Evolutionary conservation across 2,888 invertebrate species (phyloP), one percentile per base, ranked within the genome.

Genomic region (Meandrusa payeni): DNA sequence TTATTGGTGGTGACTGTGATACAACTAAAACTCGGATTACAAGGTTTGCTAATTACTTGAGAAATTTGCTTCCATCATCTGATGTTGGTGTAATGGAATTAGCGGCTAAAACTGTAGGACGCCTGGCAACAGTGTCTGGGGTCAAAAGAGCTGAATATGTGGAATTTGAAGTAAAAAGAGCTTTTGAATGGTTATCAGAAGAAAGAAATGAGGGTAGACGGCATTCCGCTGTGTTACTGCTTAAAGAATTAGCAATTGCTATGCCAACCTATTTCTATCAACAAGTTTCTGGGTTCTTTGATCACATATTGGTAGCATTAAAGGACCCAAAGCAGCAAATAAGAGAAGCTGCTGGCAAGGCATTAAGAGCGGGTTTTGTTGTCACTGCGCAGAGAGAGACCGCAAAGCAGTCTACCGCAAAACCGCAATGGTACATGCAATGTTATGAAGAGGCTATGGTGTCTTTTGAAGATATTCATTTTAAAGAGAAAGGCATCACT

Each of bases 181-280:
- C 98, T 1, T 95, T 97, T 71, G 99, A 99, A 73, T 98, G 97
- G 97, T 88, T 99, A 2, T 93, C 94, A 13, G 95, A 94, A 36
- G 97, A 97, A 61, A 89, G 97, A 55, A 93, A 96, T 73, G 98
- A 98, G 88, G 94, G 95, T 1, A 94, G 96, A 69, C 90, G 97
- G 33, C 96, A 96, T 76, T 97, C 97, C 5, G 97, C 97, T 5
- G 97, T 98, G 1, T 88, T 99, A 32, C 93, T 99, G 7, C 81
- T 98, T 5, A 93, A 96, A 60, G 99, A 99, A 82, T 82, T 99
- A 32, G 99, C 99, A 2, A 93, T 96, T 19, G 96, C 96, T 5
- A 96, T 98, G 89, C 98, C 98, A 0, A 98, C 98, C 4, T 97
- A 98, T 73, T 99, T 99, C 76, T 99, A 96, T 69, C 97, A 97